Percentiles rank a stretch among this genome's conserved stretches.
phyloP scores from a whole-genome alignment of 2,113 vertebrate species.

The Leiothrix lutea region DNA sequence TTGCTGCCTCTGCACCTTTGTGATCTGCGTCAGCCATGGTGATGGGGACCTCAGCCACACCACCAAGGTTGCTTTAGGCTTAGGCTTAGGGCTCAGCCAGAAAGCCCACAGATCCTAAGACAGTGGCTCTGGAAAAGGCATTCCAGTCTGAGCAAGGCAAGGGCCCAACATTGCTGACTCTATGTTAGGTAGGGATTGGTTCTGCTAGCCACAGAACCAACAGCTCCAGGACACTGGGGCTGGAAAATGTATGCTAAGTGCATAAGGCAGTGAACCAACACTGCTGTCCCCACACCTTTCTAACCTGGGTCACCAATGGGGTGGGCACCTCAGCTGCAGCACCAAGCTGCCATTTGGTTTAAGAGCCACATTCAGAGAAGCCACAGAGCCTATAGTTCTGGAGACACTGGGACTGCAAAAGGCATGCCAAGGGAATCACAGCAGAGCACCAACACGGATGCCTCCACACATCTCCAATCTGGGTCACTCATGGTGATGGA shows the following conservation, averaged over 20 bases:
- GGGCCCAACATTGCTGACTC: background rate
- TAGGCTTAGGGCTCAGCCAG: background rate
- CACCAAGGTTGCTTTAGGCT: background rate
- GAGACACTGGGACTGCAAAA: background rate
- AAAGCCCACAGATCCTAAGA: background rate
- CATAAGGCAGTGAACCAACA: background rate
- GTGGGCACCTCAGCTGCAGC: background rate
- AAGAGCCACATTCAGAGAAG: background rate
- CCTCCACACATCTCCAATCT: too few relatives aligned
- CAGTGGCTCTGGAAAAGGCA: background rate
- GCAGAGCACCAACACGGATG: background rate
- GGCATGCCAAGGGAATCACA: background rate
- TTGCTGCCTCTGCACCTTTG: background rate
- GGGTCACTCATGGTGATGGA: background rate
- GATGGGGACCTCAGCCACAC: background rate
- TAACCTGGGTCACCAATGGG: background rate
- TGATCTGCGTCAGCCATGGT: background rate
- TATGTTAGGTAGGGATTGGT: background rate
- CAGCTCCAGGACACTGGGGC: background rate
- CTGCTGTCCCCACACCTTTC: background rate
- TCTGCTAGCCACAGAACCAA: background rate
- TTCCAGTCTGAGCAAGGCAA: background rate
- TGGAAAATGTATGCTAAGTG: background rate
- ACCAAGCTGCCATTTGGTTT: background rate
- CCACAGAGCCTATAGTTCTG: background rate